Evolutionary conservation across 2,888 invertebrate genomes (phyloP).

Genomic region (Clepsis dumicolana): DNA sequence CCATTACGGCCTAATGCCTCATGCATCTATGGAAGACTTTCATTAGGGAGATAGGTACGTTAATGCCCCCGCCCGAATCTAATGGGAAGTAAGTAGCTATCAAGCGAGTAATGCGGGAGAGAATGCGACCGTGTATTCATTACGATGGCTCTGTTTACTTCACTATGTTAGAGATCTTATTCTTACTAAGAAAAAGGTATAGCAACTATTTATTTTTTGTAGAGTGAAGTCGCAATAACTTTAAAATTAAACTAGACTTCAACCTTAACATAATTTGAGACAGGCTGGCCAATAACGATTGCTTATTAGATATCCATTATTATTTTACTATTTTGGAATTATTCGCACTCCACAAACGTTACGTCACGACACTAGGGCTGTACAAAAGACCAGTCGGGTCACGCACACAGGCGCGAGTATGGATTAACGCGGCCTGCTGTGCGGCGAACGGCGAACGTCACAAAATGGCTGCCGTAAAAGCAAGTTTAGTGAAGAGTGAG

Average conservation of each 20-base stretch:
- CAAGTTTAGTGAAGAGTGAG: conserved; percentile 83
- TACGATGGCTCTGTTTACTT: conserved; percentile 15
- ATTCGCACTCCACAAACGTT: conserved; percentile 20
- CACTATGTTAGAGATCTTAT: background rate
- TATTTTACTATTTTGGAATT: conserved; percentile 23
- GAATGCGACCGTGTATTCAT: conserved; percentile 22
- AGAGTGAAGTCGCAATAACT: background rate
- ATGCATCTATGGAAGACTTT: conserved; percentile 72
- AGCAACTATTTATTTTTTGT: background rate
- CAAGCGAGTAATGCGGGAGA: conserved; percentile 23
- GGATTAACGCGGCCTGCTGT: conserved; percentile 80
- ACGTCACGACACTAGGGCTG: conserved; percentile 38
- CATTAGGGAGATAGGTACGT: conserved; percentile 65
- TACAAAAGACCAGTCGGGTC: conserved; percentile 58
- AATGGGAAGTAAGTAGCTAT: conserved; percentile 35
- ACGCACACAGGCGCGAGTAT: conserved; percentile 71
- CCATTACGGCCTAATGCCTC: conserved; percentile 65
- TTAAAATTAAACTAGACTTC: background rate
- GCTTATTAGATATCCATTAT: background rate
- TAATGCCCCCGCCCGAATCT: conserved; percentile 38
- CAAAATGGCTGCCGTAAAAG: conserved; percentile 86
- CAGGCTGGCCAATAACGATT: conserved; percentile 6
- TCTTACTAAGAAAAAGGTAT: background rate
- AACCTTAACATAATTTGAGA: conserved; percentile 1
- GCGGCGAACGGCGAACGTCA: conserved; percentile 84